These are phyloP conservation scores for Formicarius rufipectus DNA, from an alignment of 2,113 vertebrate genomes.

Conservation along the genomic window DNA sequence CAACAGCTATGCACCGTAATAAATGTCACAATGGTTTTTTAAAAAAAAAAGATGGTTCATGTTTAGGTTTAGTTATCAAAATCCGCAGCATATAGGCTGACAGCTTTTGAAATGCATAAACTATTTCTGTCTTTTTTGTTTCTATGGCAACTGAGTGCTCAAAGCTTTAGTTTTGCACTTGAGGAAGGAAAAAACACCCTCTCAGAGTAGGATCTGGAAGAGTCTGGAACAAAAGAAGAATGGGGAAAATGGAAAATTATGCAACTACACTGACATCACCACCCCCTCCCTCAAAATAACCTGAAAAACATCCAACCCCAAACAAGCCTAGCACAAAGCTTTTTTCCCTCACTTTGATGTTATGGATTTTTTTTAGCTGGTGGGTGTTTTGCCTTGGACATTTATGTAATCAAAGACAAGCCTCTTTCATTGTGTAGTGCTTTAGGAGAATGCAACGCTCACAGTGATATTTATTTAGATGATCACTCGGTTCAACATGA, in stretches of 20 bases:
- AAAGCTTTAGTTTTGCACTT: conserved; percentile 75
- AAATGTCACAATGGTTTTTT: conserved; percentile 44
- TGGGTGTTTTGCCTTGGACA: neutral
- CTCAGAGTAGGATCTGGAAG: conserved; percentile 66
- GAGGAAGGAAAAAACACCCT: conserved; percentile 42
- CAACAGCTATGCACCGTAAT: conserved; percentile 43
- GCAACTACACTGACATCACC: neutral
- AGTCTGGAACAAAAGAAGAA: conserved; percentile 75
- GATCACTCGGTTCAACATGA: neutral
- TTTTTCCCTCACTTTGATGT: neutral
- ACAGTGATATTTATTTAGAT: neutral
- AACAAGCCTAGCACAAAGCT: neutral
- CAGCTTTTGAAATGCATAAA: conserved; percentile 83
- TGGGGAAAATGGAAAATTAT: conserved; percentile 54
- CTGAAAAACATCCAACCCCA: neutral
- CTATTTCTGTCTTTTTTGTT: conserved; percentile 78
- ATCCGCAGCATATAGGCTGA: conserved; percentile 78
- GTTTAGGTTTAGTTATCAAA: conserved; percentile 82
- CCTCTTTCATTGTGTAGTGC: neutral
- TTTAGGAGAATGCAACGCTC: neutral
- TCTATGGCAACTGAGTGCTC: conserved; percentile 81
- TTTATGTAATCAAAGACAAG: neutral
- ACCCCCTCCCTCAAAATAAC: neutral
- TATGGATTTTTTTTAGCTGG: neutral
- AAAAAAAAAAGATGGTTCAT: conserved; percentile 47